A percentile compares a stretch with the other conserved stretches of the same genome.
Conservation (phyloP, 1,140 invertebrate genomes). For the Lineus longissimus region DNA sequence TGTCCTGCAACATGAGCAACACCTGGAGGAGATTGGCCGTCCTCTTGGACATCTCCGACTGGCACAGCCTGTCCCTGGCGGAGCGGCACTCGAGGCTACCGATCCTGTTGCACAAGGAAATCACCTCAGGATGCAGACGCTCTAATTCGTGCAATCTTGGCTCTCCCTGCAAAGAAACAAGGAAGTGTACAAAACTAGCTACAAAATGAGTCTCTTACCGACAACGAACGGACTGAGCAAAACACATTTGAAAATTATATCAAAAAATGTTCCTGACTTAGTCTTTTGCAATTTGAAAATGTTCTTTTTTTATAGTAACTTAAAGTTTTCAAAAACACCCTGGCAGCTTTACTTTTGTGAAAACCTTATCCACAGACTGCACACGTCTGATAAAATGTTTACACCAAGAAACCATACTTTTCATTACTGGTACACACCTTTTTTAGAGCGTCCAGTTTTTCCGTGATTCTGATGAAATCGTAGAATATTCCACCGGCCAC, state of each 20-base stretch:
- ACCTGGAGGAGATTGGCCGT: conserved; percentile 58
- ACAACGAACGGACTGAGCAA: too few species aligned
- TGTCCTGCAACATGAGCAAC: conserved; percentile 56
- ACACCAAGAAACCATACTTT: too few species aligned
- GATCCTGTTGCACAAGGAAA: conserved; percentile 62
- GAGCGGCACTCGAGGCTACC: conserved; percentile 62
- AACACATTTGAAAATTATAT: too few species aligned
- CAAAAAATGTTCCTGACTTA: too few species aligned
- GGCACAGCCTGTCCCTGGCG: conserved; percentile 64
- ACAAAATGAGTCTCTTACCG: too few species aligned
- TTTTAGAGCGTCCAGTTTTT: conserved; percentile 56
- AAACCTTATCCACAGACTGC: too few species aligned
- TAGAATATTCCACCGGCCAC: conserved; percentile 65
- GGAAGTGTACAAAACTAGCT: too few species aligned
- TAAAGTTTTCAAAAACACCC: too few species aligned
- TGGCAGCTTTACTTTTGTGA: too few species aligned
- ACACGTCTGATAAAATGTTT: too few species aligned
- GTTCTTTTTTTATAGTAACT: too few species aligned
- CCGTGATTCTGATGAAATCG: conserved; percentile 65
- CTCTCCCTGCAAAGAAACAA: conserved; percentile 30
- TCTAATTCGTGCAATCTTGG: conserved; percentile 61
- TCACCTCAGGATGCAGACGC: conserved; percentile 62
- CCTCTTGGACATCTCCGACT: conserved; percentile 65
- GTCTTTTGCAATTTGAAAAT: too few species aligned
- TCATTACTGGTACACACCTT: conserved; percentile 26